Base-by-base conservation (phyloP, 2,888 invertebrate species). In the Muschampia plurimacula region DNA sequence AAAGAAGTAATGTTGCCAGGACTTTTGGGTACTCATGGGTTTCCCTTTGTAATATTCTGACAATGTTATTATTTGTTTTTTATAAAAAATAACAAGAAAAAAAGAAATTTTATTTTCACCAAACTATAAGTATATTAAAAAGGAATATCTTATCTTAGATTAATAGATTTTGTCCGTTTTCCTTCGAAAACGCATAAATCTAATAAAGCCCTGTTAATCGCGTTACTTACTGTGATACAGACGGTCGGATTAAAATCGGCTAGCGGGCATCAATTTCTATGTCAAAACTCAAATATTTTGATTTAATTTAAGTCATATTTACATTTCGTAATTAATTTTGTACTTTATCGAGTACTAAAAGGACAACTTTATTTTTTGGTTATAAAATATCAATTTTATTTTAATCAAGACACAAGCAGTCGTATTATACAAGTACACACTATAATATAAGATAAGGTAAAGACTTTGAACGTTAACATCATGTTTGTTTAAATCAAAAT, bases 211-310 rank as follows among this genome's bases (percentile, higher is more conserved):
- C 6, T 60, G 60, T 13, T 60, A 60, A 60, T 60, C 60, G 60
- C 60, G 9, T 62, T 62, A 62, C 60, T 62, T 62, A 62, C 62
- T 15, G 62, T 62, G 39, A 62, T 9, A 39, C 39, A 62, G 39
- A 62, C 62, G n/a, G 62, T 62, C 9, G 62, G 62, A 36, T 62
- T 62, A 62, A 60, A 62, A 62, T 62, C 39, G 9, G 62, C 62
- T 39, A 39, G 32, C 59, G 32, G 6, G 7, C 32, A 39, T 62
- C 28, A 62, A 39, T 62, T 39, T 39, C 62, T 62, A n/a, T 15
- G 15, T 62, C 62, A 62, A 39, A 36, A 62, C n/a, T 62, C 36
- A 39, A 62, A 62, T 39, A 62, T 36, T 39, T 36, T 62, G 62
- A 59, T 13, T 59, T 13, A 59, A 59, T 59, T 10, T 4, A 3